Evolutionary conservation across 2,888 invertebrate genomes (phyloP), one percentile per base, ranked within the genome.

Genomic region (Amphiduros pacificus): DNA sequence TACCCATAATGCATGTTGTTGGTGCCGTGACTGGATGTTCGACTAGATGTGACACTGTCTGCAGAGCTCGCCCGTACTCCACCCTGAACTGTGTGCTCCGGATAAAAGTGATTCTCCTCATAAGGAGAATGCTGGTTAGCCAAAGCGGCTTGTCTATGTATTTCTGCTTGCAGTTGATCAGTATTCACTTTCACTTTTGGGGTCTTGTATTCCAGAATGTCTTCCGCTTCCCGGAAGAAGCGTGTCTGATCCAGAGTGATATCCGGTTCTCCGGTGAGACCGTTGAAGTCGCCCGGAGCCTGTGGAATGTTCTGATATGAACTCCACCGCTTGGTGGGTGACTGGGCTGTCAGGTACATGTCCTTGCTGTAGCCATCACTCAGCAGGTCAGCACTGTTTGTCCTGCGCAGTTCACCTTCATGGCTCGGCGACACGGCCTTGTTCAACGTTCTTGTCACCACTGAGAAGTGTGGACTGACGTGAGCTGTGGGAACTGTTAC

Each of bases 401-500:
- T 22, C 22, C 44, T 44, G 5, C 44, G 44, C 20, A 44, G 44
- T 6, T 44, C 22, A 11, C 20, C n/a, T 22, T 44, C 44, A 9
- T 44, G 20, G n/a, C 22, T 44, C 36, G 17, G 9, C 9, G 28
- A 20, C 11, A 24, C 24, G 40, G 36, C 32, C 17, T 17, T 31
- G 20, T 14, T 36, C 32, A 6, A 17, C 6, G 36, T 32, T 31
- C 11, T 40, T 26, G 22, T 29, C 3, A 24, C 24, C 20, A 48
- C 6, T 2, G 58, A n/a, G 1, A 48, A 36, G 31, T 58, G 58
- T 6, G 63, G 63, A 22, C 32, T 54, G 29, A 63, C 63, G 22
- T 63, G 63, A 14, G 63, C 63, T 5, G 63, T 63, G 36, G 63
- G 63, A 22, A 63, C n/a, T n/a, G n/a, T n/a, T n/a, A n/a, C n/a